Evolutionary conservation across 2,797 vertebrate genomes (phyloP), one percentile per base, ranked within the genome.

Genomic region (Crocidura indochinensis): DNA sequence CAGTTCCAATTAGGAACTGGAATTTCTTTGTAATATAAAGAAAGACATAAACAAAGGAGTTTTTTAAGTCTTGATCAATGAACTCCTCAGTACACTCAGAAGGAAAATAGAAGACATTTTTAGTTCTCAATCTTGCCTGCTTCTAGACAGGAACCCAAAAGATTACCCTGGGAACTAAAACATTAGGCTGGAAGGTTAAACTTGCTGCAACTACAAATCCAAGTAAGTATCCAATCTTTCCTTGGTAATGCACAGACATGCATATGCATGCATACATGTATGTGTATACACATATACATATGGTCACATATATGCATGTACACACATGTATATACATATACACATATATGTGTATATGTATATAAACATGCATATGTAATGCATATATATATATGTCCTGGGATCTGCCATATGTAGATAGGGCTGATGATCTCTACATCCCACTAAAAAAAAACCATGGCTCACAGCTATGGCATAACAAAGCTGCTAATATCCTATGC

Each of bases 151-250:
- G 74, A 74, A 26, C 60, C 27, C n/a, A 15, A 10, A 4, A 71
- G 26, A 22, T 60, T 17, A 62, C 29, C 85, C 74, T 56, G 86
- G 68, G 84, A 84, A 82, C 29, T 27, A 77, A 92, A 81, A 47
- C 60, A 47, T 75, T 47, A 62, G 44, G 12, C 69, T 20, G 62
- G 91, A 87, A 67, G 65, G 20, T 53, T 90, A 71, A 91, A 49
- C 73, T 91, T 85, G 56, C 47, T 78, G 71, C 91, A 38, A 27
- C 8, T 19, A 46, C 7, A 27, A n/a, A 89, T 78, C 80, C 44
- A 71, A 81, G 75, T 10, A 91, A 60, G 31, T 24, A 20, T 11
- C 38, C 38, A 74, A 0, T 73, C 62, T 6, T 12, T 27, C 53
- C 8, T 3, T 38, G 10, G 27, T 68, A 78, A 60, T 51, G 11